Percentiles rank a stretch among this genome's conserved stretches.
Evolutionary conservation across 2,797 vertebrate genomes (phyloP).

Genomic region (Molossus molossus): DNA sequence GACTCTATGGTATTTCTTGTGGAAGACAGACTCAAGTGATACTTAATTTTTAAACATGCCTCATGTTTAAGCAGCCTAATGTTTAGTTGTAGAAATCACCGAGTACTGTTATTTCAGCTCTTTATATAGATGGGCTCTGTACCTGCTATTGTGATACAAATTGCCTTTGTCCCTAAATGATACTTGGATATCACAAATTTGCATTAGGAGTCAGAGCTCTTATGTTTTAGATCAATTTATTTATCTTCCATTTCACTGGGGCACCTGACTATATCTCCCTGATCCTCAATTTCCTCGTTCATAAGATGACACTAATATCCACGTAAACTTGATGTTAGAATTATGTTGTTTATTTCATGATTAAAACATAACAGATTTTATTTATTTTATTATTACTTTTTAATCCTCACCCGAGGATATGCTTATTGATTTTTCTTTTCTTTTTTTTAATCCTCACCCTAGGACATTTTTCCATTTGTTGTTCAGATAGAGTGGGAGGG

Average conservation of each 20-base stretch:
- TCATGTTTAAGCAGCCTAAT: constrained; percentile 33
- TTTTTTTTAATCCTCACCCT: not conserved
- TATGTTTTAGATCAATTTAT: not conserved
- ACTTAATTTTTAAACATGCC: constrained; percentile 74
- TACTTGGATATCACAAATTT: not conserved
- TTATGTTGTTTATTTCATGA: constrained; percentile 24
- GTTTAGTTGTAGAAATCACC: constrained; percentile 40
- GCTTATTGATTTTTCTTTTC: not conserved
- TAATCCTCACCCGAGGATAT: not conserved
- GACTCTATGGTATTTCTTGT: constrained; percentile 67
- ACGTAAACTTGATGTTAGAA: not conserved
- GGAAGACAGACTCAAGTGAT: constrained; percentile 60
- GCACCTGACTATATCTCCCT: constrained; percentile 21
- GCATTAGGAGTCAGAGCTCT: not conserved
- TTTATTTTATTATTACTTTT: not conserved
- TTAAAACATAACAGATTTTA: not conserved
- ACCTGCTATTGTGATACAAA: not conserved
- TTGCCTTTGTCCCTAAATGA: not conserved
- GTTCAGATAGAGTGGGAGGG: too few relatives aligned
- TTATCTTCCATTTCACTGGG: not conserved
- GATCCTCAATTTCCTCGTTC: not conserved
- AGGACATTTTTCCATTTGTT: too few relatives aligned
- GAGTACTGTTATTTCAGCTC: not conserved
- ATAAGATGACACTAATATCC: not conserved
- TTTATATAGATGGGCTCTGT: not conserved